Evolutionary conservation across 2,888 invertebrate species (phyloP), one percentile per base, ranked within the genome.

Genomic region (Myopa testacea): DNA sequence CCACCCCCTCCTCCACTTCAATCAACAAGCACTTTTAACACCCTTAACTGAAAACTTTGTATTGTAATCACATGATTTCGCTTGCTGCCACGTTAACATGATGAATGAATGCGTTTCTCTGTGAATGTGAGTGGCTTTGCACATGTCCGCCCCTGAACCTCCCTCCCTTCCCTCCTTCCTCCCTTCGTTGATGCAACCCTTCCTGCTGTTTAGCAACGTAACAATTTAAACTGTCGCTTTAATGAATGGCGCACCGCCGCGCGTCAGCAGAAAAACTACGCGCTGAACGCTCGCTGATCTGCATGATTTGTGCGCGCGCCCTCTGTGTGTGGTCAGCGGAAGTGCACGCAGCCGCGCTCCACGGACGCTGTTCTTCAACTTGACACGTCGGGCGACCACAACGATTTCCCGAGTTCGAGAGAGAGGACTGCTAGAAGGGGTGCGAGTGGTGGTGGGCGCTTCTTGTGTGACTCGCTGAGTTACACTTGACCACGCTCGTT

Each of bases 241-340:
- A 69, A 69, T 50, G 69, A 50, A 68, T 68, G 45, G 45, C 50
- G 26, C 45, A 50, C 45, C 69, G 50, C 50, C 45, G 67, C 14
- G 67, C 16, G 67, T 67, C 67, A 67, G 40, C 67, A 67, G n/a
- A 67, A 67, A 38, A 38, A 8, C 37, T 40, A 69, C 69, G 45
- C 26, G 26, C 19, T 26, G 40, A 50, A 16, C 45, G 45, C 10
- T 69, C 50, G 69, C 26, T 45, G 50, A 69, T 19, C 26, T 45
- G 69, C n/a, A 52, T 40, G 26, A 69, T 50, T 16, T 67, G 65
- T 65, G 14, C 4, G 67, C 10, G 67, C 50, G 52, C 26, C 26
- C 50, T 69, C 26, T 10, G 40, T 16, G 38, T 40, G 67, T 19
- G 67, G 67, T 67, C 67, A 40, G 38, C 67, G 67, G 67, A 67